Evolutionary conservation across 2,888 invertebrate species (phyloP), one percentile per base, ranked within the genome.

Genomic region (Autographa gamma): DNA sequence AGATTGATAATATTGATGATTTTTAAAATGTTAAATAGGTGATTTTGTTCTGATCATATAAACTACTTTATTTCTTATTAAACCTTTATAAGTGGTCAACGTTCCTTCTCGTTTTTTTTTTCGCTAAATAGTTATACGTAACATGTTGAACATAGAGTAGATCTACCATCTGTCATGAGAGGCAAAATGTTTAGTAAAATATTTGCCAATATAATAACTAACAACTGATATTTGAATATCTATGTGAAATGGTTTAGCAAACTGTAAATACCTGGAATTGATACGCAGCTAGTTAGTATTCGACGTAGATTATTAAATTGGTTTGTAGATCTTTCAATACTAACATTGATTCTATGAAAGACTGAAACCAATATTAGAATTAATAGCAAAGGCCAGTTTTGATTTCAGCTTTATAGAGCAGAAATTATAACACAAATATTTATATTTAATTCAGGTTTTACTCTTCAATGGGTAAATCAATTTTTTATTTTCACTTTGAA

Each of bases 261-360:
- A 73, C 52, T 63, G 59, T 63, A 14, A 73, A 54, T 77, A 63
- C 54, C 54, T 65, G 59, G 69, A 63, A 69, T 19, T n/a, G 65
- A 34, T 66, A 64, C n/a, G 16, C 34, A 16, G 11, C 65, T 11
- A 2, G 58, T 60, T 68, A 32, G 65, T 66, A 69, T 63, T 69
- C 38, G 19, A 59, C 60, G 63, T 66, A n/a, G 69, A 66, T 66
- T 63, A 66, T 60, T 69, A 18, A 79, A 63, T 54, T 16, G 41
- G 9, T 63, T 56, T n/a, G 64, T 65, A 79, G 41, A 69, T 60
- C 60, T 63, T 74, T 56, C 56, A 63, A 67, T 73, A 38, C 62
- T 59, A 60, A 68, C 64, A 52, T 52, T 25, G 31, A 52, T 59
- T 58, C 9, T 9, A 31, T 56, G 19, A 65, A 74, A 52, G 3